A percentile compares a stretch with the other conserved stretches of the same genome.
These are phyloP conservation scores for Shinisaurus crocodilurus DNA, from an alignment of 2,113 vertebrate genomes.

Conservation along the genomic window DNA sequence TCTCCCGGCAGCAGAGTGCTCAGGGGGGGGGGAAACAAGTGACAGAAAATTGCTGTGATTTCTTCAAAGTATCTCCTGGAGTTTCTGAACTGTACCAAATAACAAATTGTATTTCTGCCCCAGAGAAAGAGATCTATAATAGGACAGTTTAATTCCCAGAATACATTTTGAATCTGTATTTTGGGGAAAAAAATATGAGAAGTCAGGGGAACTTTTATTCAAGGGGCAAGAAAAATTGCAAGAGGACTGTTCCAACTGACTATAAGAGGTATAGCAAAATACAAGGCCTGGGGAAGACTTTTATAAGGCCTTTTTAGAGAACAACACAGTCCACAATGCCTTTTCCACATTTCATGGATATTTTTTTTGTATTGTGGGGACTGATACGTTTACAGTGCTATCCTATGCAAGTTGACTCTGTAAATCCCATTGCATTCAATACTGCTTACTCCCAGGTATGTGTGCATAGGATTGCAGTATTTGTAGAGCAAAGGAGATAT, in stretches of 20 bases:
- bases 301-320: background rate
- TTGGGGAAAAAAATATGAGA: background rate
- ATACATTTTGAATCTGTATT: background rate
- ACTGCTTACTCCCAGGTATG: too few species aligned
- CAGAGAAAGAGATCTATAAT: constrained; percentile 21
- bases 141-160: constrained; percentile 6
- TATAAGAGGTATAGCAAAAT: background rate
- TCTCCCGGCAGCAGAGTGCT: background rate
- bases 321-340: too few species aligned
- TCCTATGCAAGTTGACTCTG: too few species aligned
- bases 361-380: background rate
- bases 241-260: accelerated
- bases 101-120: background rate
- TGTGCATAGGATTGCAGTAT: too few species aligned
- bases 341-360: too few species aligned
- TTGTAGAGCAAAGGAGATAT: too few species aligned
- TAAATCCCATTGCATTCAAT: too few species aligned
- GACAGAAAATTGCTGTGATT: constrained; percentile 52
- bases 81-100: constrained; percentile 31
- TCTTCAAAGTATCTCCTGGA: constrained; percentile 29
- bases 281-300: background rate
- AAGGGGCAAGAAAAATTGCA: background rate
- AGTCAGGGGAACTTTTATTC: background rate
- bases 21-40: constrained; percentile 39
- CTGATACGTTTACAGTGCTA: too few species aligned